phyloP scores from a whole-genome alignment of 2,113 vertebrate genomes.

The Ictidomys tridecemlineatus region DNA sequence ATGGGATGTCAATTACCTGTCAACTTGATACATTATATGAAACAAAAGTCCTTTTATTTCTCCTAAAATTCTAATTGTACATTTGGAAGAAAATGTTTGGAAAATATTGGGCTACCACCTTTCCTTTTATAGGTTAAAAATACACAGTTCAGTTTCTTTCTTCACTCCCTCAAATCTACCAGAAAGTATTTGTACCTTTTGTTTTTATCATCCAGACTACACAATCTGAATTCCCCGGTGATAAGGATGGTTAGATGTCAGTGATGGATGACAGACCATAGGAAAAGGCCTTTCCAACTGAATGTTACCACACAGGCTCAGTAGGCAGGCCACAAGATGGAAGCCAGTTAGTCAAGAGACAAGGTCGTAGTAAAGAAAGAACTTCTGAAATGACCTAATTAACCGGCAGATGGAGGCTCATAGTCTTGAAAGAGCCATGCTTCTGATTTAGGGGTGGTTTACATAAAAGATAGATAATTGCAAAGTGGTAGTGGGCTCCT shows the following conservation, averaged over 20 bases:
- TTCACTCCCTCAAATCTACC: slow-evolving; percentile 69
- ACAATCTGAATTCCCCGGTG: slow-evolving; percentile 69
- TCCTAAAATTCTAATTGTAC: slow-evolving; percentile 25
- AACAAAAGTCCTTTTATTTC: background rate
- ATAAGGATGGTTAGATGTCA: slow-evolving; percentile 50
- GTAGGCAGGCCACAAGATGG: background rate
- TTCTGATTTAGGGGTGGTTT: background rate
- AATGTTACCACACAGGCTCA: background rate
- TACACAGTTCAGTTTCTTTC: slow-evolving; percentile 56
- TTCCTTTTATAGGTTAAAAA: slow-evolving; percentile 65
- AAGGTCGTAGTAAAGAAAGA: background rate
- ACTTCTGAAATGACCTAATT: background rate
- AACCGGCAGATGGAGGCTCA: background rate
- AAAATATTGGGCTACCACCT: slow-evolving; percentile 9
- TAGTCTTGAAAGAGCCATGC: background rate
- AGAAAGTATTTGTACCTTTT: slow-evolving; percentile 58
- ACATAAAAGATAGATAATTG: background rate
- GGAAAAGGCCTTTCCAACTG: slow-evolving; percentile 39
- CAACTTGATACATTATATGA: background rate
- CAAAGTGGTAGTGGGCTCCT: no score
- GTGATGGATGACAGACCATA: slow-evolving; percentile 67
- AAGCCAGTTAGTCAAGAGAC: background rate
- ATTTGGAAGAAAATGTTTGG: slow-evolving; percentile 8
- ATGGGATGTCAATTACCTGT: background rate
- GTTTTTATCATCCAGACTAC: slow-evolving; percentile 64